phyloP scores from a whole-genome alignment of 2,888 invertebrate species.

The Iphiclides podalirius region DNA sequence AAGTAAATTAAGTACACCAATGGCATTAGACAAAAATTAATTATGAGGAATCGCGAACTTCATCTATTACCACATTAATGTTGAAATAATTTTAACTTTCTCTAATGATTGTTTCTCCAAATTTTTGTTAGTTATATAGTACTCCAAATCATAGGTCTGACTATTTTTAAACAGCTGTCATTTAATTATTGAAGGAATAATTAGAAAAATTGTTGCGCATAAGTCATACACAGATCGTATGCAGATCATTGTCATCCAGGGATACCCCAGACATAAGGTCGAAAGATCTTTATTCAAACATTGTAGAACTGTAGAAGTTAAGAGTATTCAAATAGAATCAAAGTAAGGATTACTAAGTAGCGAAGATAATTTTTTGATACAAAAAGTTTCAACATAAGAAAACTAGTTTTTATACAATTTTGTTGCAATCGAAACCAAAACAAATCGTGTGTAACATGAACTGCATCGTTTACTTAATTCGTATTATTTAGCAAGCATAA shows the following conservation, averaged over 20 bases:
- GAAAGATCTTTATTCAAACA: too few relatives aligned
- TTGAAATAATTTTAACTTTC: background rate
- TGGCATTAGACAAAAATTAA: background rate
- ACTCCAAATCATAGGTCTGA: background rate
- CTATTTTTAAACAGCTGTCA: background rate
- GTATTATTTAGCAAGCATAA: slow-evolving; percentile 7
- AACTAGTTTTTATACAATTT: too few relatives aligned
- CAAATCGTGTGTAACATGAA: background rate
- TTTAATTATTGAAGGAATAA: too few relatives aligned
- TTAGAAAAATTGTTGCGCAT: too few relatives aligned
- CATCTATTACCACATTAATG: slow-evolving; percentile 1
- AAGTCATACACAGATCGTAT: too few relatives aligned
- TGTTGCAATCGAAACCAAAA: slow-evolving; percentile 16
- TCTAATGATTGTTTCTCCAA: background rate
- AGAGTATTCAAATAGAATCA: too few relatives aligned
- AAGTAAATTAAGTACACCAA: background rate
- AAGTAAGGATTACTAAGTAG: too few relatives aligned
- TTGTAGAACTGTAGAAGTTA: too few relatives aligned
- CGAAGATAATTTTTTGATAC: too few relatives aligned
- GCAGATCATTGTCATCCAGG: too few relatives aligned
- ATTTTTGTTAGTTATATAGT: background rate
- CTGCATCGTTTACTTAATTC: slow-evolving; percentile 13
- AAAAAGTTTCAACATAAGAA: too few relatives aligned
- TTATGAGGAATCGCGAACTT: background rate
- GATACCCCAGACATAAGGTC: too few relatives aligned